Evolutionary conservation across 2,113 vertebrate species (phyloP).

Genomic region (Agelaius phoeniceus): DNA sequence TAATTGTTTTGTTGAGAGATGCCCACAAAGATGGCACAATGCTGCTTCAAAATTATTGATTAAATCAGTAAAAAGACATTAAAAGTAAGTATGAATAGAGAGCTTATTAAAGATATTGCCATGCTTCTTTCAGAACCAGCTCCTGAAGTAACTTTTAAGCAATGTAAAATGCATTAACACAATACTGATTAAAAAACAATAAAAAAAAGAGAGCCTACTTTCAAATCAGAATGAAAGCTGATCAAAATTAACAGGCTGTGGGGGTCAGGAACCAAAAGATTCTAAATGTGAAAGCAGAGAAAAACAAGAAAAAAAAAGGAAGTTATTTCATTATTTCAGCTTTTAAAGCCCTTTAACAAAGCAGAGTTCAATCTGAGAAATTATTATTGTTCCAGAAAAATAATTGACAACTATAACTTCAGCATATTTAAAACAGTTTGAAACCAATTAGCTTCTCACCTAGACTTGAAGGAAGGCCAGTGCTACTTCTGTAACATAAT

Average conservation of each 20-base stretch:
- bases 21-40: not conserved
- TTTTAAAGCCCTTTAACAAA: conserved; percentile 42
- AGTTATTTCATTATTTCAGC: conserved; percentile 24
- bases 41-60: conserved; percentile 27
- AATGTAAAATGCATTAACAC: conserved; percentile 21
- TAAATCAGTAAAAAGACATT: conserved; percentile 34
- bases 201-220: not conserved
- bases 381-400: conserved; percentile 55
- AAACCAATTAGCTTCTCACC: conserved; percentile 73
- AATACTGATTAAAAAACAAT: not conserved
- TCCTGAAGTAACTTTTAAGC: conserved; percentile 6
- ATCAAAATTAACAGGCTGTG: conserved; percentile 49
- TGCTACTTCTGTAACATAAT: conserved; percentile 39
- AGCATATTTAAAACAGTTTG: conserved; percentile 69
- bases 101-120: not conserved
- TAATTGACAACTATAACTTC: conserved; percentile 59
- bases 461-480: conserved; percentile 66
- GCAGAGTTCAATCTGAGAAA: conserved; percentile 37
- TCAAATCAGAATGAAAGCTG: conserved; percentile 35
- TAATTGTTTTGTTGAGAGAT: not conserved
- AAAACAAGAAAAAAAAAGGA: not conserved
- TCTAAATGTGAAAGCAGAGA: conserved; percentile 18
- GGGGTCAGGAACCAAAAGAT: conserved; percentile 44
- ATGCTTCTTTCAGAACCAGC: not conserved
- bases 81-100: not conserved